Evolutionary conservation across 2,797 vertebrate species (phyloP).

Genomic region (Phrynocephalus forsythii): DNA sequence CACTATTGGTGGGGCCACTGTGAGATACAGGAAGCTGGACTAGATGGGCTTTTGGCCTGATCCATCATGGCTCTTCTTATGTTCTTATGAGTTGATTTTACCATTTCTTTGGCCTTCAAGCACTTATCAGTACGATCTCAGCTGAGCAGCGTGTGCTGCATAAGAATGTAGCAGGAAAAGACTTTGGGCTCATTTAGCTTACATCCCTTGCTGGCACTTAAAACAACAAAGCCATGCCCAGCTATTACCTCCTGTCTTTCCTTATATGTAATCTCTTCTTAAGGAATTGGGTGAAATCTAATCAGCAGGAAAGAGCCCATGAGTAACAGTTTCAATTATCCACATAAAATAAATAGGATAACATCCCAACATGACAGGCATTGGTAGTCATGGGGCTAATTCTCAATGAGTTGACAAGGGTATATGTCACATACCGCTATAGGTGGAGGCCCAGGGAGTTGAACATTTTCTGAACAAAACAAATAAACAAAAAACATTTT

Average conservation of each 20-base stretch:
- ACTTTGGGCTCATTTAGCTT: not conserved
- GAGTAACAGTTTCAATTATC: slow-evolving; percentile 4
- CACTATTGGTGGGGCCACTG: no score
- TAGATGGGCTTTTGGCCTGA: no score
- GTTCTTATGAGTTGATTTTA: no score
- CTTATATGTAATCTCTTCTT: slow-evolving; percentile 7
- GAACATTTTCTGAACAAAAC: not conserved
- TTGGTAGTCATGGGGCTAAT: not conserved
- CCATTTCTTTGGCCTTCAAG: not conserved
- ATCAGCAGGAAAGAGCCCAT: slow-evolving; percentile 4
- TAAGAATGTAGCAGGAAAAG: not conserved
- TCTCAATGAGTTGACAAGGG: not conserved
- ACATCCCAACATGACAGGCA: slow-evolving; percentile 11
- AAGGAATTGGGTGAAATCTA: slow-evolving; percentile 1
- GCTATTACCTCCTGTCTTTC: not conserved
- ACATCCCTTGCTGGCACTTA: not conserved
- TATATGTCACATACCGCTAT: slow-evolving; percentile 4
- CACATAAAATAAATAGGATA: slow-evolving; percentile 21
- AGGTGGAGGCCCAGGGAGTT: not conserved
- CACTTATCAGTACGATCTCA: not conserved
- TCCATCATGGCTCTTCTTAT: no score
- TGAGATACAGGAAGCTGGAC: no score
- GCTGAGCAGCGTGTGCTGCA: not conserved
- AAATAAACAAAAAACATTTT: not conserved
- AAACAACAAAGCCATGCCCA: not conserved